A percentile compares a stretch with the other conserved stretches of the same genome.
Conservation (phyloP, 2,888 invertebrate species). For the Allolobophora icterica region DNA sequence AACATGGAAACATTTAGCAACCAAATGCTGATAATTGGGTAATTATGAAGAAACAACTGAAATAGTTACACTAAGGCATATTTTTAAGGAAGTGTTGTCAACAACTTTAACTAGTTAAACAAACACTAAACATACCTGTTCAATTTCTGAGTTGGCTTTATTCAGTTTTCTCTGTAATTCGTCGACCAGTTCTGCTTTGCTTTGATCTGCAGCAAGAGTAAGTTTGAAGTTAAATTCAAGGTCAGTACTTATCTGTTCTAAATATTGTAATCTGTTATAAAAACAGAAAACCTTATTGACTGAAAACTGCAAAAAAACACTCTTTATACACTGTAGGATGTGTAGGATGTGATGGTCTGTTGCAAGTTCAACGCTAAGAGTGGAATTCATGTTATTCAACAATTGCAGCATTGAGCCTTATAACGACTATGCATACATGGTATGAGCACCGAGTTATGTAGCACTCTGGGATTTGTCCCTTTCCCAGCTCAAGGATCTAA, state of each 20-base stretch:
- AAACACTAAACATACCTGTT: conserved; percentile 34
- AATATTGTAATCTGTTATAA: conserved; percentile 36
- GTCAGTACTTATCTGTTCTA: conserved; percentile 37
- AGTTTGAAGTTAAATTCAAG: conserved; percentile 42
- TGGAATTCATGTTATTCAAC: too few relatives aligned
- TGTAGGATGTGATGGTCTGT: too few relatives aligned
- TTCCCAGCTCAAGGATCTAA: too few relatives aligned
- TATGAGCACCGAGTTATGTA: too few relatives aligned
- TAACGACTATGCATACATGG: too few relatives aligned
- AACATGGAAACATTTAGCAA: not conserved
- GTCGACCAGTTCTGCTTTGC: conserved; percentile 39
- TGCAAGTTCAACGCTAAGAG: too few relatives aligned
- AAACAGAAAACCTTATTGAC: not conserved
- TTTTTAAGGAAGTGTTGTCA: not conserved
- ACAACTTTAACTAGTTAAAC: not conserved
- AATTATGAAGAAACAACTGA: not conserved
- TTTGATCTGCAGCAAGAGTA: conserved; percentile 42
- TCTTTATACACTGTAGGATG: not conserved
- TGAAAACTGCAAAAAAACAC: not conserved
- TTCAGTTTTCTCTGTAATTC: conserved; percentile 34
- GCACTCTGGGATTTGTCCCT: too few relatives aligned
- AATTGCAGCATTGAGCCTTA: too few relatives aligned
- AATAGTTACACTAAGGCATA: not conserved
- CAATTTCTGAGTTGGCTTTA: conserved; percentile 20
- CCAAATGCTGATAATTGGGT: not conserved